A percentile compares a stretch with the other conserved stretches of the same genome.
Evolutionary conservation across 2,888 invertebrate genomes (phyloP).

Genomic region (Coleophora flavipennella): DNA sequence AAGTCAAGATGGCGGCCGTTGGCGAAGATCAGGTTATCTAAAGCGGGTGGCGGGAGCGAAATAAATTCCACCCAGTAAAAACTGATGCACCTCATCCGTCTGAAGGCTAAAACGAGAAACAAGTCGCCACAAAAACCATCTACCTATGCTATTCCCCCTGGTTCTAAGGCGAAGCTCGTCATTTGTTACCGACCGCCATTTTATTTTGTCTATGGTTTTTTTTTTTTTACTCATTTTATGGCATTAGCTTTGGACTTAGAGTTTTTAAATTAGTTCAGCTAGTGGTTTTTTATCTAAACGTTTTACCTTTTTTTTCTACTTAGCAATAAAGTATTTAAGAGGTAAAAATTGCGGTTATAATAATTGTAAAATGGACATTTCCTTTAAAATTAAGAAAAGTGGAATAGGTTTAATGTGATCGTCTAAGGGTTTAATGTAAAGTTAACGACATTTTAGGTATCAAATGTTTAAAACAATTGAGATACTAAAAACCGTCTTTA

Average conservation of each 20-base stretch:
- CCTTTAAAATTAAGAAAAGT: too few relatives aligned
- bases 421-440: too few relatives aligned
- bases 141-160: slow-evolving; percentile 24
- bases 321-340: too few relatives aligned
- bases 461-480: too few relatives aligned
- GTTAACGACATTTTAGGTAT: too few relatives aligned
- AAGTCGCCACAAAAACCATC: slow-evolving; percentile 33
- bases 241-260: too few relatives aligned
- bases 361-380: too few relatives aligned
- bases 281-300: too few relatives aligned
- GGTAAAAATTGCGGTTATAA: too few relatives aligned
- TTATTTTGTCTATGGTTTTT: slow-evolving; percentile 39
- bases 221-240: slow-evolving; percentile 4
- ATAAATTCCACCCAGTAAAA: slow-evolving; percentile 51
- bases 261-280: too few relatives aligned
- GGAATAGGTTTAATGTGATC: too few relatives aligned
- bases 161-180: slow-evolving; percentile 29
- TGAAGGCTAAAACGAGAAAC: slow-evolving; percentile 43
- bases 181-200: slow-evolving; percentile 36
- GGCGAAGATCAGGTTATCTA: slow-evolving; percentile 46
- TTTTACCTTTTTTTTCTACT: too few relatives aligned
- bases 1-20: slow-evolving; percentile 55
- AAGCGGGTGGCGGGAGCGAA: slow-evolving; percentile 27
- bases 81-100: slow-evolving; percentile 52
- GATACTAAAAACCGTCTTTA: slow-evolving; percentile 16